Conservation (phyloP, 1,140 invertebrate species). For the Zaprionus kolodkinae region DNA sequence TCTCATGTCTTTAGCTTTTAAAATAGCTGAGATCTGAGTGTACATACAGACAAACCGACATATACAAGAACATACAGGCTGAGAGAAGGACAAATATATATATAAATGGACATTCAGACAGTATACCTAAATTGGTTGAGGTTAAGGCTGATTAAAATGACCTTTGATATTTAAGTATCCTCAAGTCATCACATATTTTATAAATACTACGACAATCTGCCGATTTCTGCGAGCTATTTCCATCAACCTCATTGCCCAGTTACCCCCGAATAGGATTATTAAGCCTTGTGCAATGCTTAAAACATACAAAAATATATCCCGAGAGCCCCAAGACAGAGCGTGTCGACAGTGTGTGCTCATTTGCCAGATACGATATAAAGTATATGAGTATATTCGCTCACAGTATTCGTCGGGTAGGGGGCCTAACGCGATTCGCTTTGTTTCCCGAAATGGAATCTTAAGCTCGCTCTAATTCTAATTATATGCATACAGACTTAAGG, state of each 20-base stretch:
- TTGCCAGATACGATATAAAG: neutral
- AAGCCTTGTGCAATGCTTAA: neutral
- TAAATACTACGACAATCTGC: neutral
- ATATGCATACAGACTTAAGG: conserved; percentile 62
- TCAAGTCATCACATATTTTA: neutral
- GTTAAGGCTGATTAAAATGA: no score
- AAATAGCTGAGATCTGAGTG: no score
- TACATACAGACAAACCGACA: no score
- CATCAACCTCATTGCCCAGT: neutral
- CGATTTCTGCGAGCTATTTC: neutral
- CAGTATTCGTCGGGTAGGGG: neutral
- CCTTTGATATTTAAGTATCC: no score
- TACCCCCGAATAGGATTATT: neutral
- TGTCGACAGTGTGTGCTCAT: conserved; percentile 7
- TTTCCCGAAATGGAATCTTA: conserved; percentile 36
- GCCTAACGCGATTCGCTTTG: conserved; percentile 23
- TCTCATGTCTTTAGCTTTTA: no score
- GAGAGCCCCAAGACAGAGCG: neutral
- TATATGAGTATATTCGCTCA: neutral
- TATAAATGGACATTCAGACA: no score
- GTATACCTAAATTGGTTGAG: no score
- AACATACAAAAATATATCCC: neutral
- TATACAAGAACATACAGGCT: no score
- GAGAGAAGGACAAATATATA: no score
- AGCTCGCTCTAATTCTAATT: conserved; percentile 61